A percentile compares a stretch with the other conserved stretches of the same genome.
phyloP scores from a whole-genome alignment of 2,888 invertebrate species.

The Hyposoter dolosus region DNA sequence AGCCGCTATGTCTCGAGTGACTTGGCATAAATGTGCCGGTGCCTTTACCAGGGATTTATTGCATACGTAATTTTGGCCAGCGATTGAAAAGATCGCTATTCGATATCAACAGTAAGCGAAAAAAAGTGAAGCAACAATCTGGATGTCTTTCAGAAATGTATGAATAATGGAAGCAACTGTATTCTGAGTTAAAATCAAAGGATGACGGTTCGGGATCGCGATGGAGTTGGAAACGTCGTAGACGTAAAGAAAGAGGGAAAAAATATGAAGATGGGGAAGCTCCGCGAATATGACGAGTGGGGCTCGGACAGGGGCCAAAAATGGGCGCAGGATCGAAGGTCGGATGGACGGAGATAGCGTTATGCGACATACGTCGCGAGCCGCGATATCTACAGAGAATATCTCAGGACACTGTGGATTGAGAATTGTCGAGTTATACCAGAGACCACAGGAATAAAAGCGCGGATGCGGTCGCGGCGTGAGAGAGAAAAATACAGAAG shows the following conservation, averaged over 20 bases:
- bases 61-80: not conserved
- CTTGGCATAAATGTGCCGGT: not conserved
- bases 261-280: slow-evolving; percentile 20
- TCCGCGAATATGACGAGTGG: slow-evolving; percentile 24
- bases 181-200: not conserved
- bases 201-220: not conserved
- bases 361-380: slow-evolving; percentile 2
- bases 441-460: slow-evolving; percentile 35
- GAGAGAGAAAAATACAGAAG: slow-evolving; percentile 41
- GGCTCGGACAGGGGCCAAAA: slow-evolving; percentile 42
- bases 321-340: slow-evolving; percentile 56
- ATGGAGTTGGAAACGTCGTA: not conserved
- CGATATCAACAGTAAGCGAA: not conserved
- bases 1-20: not conserved
- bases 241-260: not conserved
- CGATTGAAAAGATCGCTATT: not conserved
- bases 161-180: not conserved
- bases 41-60: too few species aligned
- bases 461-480: slow-evolving; percentile 21
- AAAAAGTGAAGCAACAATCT: not conserved
- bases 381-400: slow-evolving; percentile 35
- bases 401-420: slow-evolving; percentile 48
- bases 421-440: slow-evolving; percentile 28
- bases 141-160: not conserved
- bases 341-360: slow-evolving; percentile 40